Base-by-base conservation (phyloP, 1,140 invertebrate species). In the Vanessa tameamea region DNA sequence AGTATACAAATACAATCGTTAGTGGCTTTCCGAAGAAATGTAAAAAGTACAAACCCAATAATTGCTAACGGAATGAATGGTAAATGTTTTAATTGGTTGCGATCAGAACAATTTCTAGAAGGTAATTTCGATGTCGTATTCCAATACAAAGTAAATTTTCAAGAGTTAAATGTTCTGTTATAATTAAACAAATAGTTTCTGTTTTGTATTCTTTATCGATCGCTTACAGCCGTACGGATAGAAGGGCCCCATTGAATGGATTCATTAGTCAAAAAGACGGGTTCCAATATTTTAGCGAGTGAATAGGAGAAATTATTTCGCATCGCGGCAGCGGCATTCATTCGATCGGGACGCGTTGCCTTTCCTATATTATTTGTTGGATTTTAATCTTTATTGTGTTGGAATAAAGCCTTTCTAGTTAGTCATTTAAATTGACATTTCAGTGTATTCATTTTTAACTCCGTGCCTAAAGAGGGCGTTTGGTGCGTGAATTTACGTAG, bases 281-380 rank as follows among this genome's bases (percentile, higher is more conserved):
- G 55, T 63, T 72, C 81, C 77, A 83, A 86, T 86, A 85, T 86
- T 87, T 86, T 85, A 85, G 81, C 76, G 70, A 73, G 77, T 85
- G 82, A 87, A 87, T 85, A 71, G 82, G 77, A 82, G 82, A 85
- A 83, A 84, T 84, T 79, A 82, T 83, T 84, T 84, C 68, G 68
- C 68, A 69, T 69, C 68, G 68, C 68, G 57, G 47, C 68, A 57
- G 23, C 68, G 68, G 68, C 23, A 59, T 69, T 69, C 66, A 69
- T 69, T 47, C 13, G 53, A 43, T 68, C 57, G 57, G 11, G 50
- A 48, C 66, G 50, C 50, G 66, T 69, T 69, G 13, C 53, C 66
- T 47, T 69, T 47, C 16, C 14, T 26, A 23, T 16, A 23, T 57
- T 67, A 16, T 26, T 14, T 43, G 50, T 59, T 13, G 31, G 31